Percentiles rank a stretch among this genome's conserved stretches.
phyloP scores from a whole-genome alignment of 1,140 invertebrate genomes.

The Cyrtorhinus lividipennis region DNA sequence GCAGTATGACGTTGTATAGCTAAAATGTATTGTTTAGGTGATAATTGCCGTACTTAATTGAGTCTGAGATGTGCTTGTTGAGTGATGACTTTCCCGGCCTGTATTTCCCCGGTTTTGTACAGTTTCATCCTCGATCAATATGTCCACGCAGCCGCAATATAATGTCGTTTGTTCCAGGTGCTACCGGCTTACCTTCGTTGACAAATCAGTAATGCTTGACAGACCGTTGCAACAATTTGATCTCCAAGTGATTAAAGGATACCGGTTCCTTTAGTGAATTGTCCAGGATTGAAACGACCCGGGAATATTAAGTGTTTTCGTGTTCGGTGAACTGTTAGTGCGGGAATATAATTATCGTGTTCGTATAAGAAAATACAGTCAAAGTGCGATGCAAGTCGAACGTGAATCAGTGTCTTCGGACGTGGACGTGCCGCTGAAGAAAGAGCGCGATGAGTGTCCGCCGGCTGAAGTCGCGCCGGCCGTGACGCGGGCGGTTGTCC shows the following conservation, averaged over 20 bases:
- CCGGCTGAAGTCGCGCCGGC: neutral
- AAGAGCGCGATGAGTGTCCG: neutral
- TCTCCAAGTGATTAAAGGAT: no score
- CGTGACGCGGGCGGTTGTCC: slow-evolving; percentile 16
- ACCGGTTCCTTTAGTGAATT: no score
- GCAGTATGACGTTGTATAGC: no score
- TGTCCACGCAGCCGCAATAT: slow-evolving; percentile 7
- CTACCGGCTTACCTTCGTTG: neutral
- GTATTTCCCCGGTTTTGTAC: neutral
- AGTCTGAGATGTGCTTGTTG: no score
- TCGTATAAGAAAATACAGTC: slow-evolving; percentile 25
- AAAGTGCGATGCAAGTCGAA: slow-evolving; percentile 17
- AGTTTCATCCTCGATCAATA: slow-evolving; percentile 3
- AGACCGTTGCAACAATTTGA: no score
- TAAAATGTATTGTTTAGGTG: no score
- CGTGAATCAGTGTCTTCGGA: slow-evolving; percentile 23
- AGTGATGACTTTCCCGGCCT: neutral
- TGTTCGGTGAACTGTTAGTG: slow-evolving; percentile 23
- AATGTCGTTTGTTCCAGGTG: neutral
- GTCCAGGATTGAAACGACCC: neutral
- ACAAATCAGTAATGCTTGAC: no score
- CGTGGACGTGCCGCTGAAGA: slow-evolving; percentile 14
- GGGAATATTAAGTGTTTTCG: slow-evolving; percentile 34
- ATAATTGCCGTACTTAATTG: no score
- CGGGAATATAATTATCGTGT: slow-evolving; percentile 33